Percentiles rank a stretch among this genome's conserved stretches.
Evolutionary conservation across 2,113 vertebrate species (phyloP).

Genomic region (Nesospiza acunhae): DNA sequence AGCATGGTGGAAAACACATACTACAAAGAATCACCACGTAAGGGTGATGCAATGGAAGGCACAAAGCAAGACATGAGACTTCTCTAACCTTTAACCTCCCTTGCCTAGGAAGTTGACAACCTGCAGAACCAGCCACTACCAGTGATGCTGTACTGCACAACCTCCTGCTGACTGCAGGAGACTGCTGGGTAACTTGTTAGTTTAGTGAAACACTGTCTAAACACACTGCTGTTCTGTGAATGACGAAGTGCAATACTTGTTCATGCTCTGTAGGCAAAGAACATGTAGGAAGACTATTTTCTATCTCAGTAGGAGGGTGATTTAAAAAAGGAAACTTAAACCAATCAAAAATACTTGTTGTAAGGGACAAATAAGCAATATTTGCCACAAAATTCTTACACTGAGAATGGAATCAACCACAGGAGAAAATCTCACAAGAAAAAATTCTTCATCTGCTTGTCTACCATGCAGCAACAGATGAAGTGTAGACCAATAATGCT

Average conservation of each 20-base stretch:
- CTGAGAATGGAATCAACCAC: background rate
- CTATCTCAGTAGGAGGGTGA: background rate
- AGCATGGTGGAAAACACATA: fast-evolving
- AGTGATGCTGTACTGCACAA: background rate
- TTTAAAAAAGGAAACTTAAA: background rate
- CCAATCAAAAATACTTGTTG: background rate
- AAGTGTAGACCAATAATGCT: background rate
- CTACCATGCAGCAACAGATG: background rate
- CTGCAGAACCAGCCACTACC: background rate
- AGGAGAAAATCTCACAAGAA: background rate
- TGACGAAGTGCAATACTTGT: background rate
- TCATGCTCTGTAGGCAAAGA: background rate
- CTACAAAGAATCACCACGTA: background rate
- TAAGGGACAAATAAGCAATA: background rate
- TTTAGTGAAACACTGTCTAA: background rate
- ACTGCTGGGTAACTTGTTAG: background rate
- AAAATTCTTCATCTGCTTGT: background rate
- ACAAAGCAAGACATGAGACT: background rate
- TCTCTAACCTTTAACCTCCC: background rate
- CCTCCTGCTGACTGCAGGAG: background rate
- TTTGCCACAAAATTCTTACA: background rate
- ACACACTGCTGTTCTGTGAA: background rate
- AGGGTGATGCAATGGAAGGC: background rate
- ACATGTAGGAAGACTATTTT: background rate
- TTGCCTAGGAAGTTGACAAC: background rate